These are phyloP conservation scores for Trematomus bernacchii DNA, from an alignment of 2,797 vertebrate species.

Conservation along the genomic window DNA sequence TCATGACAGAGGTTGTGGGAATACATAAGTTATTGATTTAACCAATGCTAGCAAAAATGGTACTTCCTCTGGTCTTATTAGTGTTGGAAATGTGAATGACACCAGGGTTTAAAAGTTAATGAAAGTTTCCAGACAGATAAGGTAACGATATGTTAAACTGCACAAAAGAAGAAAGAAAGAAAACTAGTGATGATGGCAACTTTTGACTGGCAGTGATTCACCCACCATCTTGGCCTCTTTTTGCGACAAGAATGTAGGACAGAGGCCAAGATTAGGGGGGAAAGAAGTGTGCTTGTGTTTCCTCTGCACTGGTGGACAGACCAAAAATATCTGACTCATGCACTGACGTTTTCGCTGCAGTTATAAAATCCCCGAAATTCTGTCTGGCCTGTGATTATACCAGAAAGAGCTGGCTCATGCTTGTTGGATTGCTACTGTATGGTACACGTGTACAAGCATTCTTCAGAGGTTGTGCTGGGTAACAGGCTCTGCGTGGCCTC, in stretches of 20 bases:
- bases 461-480: not conserved
- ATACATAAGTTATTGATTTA: not conserved
- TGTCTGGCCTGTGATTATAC: not conserved
- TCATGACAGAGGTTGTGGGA: no score
- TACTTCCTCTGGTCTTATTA: not conserved
- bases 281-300: not conserved
- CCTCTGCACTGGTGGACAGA: conserved; percentile 1
- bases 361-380: conserved; percentile 23
- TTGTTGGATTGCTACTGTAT: conserved; percentile 22
- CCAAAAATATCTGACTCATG: conserved; percentile 4
- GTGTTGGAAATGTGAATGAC: not conserved
- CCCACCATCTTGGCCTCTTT: conserved; percentile 6
- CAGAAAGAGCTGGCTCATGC: conserved; percentile 8
- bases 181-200: not conserved
- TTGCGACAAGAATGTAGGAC: not conserved
- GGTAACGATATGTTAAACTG: not conserved
- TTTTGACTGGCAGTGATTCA: conserved; percentile 1
- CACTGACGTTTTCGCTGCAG: not conserved
- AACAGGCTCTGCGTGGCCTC: no score
- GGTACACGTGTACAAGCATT: not conserved
- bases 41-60: not conserved
- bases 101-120: not conserved
- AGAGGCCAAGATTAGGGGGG: not conserved
- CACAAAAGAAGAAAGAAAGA: not conserved
- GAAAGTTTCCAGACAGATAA: not conserved